phyloP scores from a whole-genome alignment of 2,888 invertebrate species.

The Oligia fasciuncula region DNA sequence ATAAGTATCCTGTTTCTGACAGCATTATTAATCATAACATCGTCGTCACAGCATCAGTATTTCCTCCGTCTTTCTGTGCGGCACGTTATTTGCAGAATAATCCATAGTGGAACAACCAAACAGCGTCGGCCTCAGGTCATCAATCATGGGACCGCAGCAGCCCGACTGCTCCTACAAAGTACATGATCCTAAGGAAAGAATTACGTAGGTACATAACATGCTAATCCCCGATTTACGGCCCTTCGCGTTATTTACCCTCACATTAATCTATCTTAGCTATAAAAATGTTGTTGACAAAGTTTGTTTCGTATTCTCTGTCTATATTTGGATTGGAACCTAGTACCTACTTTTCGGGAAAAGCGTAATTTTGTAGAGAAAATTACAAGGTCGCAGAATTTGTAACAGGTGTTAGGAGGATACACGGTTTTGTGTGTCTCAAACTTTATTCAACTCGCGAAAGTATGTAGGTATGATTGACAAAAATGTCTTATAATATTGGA shows the following conservation, averaged over 20 bases:
- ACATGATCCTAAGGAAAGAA: conserved; percentile 67
- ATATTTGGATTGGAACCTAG: conserved; percentile 31
- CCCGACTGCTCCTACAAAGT: conserved; percentile 66
- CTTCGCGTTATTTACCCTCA: conserved; percentile 63
- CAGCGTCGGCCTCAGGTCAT: conserved; percentile 59
- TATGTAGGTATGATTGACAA: not conserved
- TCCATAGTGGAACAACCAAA: conserved; percentile 50
- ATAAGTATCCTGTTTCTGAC: conserved; percentile 15
- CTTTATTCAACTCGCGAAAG: not conserved
- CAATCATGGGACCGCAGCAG: conserved; percentile 68
- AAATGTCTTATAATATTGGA: not conserved
- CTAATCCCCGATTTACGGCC: conserved; percentile 70
- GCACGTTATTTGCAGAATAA: conserved; percentile 60
- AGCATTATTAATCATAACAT: conserved; percentile 53
- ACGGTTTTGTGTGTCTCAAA: not conserved
- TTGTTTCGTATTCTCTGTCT: conserved; percentile 43
- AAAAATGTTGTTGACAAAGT: conserved; percentile 57
- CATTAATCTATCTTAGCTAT: conserved; percentile 65
- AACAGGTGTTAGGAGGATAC: not conserved
- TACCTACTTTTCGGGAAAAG: not conserved
- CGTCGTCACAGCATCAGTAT: conserved; percentile 42
- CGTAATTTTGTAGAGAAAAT: not conserved
- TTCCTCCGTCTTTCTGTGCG: conserved; percentile 38
- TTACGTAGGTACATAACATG: conserved; percentile 56
- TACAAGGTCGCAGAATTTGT: conserved; percentile 12